A percentile compares a stretch with the other conserved stretches of the same genome.
Evolutionary conservation across 2,888 invertebrate species (phyloP).

Genomic region (Labia minor): DNA sequence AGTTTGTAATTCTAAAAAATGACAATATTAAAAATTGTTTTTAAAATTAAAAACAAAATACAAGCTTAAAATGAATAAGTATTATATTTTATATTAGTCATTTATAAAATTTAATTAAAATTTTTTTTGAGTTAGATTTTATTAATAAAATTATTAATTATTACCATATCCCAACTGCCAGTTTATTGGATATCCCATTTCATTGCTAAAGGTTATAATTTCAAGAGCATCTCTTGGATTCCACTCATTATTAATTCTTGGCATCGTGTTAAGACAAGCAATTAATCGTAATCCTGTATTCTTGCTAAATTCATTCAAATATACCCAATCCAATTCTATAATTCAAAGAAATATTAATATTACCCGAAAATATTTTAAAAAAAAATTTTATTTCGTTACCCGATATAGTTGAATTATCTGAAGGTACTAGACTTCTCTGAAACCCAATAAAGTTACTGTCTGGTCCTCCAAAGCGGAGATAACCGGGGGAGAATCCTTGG

Average conservation of each 20-base stretch:
- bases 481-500: neutral
- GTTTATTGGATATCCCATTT: constrained; percentile 50
- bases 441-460: neutral
- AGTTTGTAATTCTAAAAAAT: constrained; percentile 20
- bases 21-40: neutral
- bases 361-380: neutral
- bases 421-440: neutral
- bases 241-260: constrained; percentile 41
- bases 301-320: constrained; percentile 34
- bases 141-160: too few species aligned
- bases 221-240: constrained; percentile 54
- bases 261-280: constrained; percentile 31
- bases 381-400: neutral
- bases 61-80: neutral
- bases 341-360: too few species aligned
- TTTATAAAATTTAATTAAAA: too few species aligned
- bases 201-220: constrained; percentile 56
- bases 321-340: constrained; percentile 35
- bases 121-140: too few species aligned
- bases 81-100: too few species aligned
- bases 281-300: constrained; percentile 34
- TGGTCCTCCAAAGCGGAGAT: neutral
- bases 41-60: neutral
- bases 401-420: too few species aligned
- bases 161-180: constrained; percentile 70